Evolutionary conservation across 2,888 invertebrate species (phyloP), one percentile per base, ranked within the genome.

Genomic region (Lysandra bellargus): DNA sequence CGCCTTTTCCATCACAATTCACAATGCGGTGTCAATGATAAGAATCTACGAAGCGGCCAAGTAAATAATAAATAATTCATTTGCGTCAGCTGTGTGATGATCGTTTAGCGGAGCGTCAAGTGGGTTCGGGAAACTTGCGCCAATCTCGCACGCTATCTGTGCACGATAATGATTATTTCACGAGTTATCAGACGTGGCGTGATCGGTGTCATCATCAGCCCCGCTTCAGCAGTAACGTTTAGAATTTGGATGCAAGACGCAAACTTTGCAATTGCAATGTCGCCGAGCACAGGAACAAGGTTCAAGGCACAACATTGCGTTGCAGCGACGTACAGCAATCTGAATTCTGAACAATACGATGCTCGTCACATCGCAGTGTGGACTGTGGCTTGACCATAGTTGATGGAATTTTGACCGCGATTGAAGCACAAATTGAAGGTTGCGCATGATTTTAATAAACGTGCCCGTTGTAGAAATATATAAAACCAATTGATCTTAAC

Each of bases 11-110:
- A 75, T 49, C 33, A 76, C 76, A 33, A 33, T 53, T 49, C 33
- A 76, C 76, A 33, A 33, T 53, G 33, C 7, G 14, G 53, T 75
- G 53, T 33, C 44, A 78, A 74, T 75, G 78, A 49, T 73, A 69
- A 78, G 75, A 57, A 75, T 61, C 30, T 78, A 79, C 57, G 76
- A 77, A 40, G 49, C 57, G 53, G 23, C 14, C 4, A 78, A 73
- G 78, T 82, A 83, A 84, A 82, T 84, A 81, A 81, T 81, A 72
- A 80, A 78, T 75, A 61, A 30, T 81, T 80, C 83, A 86, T 86
- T 88, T 92, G 88, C 93, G 93, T 92, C 92, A 92, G 78, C 64
- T 90, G 89, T 91, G 83, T 92, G 88, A 83, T 83, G 82, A 85
- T 80, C 82, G 83, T 86, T 93, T 93, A 93, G 90, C 91, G 84